A percentile compares a stretch with the other conserved stretches of the same genome.
Conservation (phyloP, 2,797 vertebrate genomes). For the Craterocephalus amniculus region DNA sequence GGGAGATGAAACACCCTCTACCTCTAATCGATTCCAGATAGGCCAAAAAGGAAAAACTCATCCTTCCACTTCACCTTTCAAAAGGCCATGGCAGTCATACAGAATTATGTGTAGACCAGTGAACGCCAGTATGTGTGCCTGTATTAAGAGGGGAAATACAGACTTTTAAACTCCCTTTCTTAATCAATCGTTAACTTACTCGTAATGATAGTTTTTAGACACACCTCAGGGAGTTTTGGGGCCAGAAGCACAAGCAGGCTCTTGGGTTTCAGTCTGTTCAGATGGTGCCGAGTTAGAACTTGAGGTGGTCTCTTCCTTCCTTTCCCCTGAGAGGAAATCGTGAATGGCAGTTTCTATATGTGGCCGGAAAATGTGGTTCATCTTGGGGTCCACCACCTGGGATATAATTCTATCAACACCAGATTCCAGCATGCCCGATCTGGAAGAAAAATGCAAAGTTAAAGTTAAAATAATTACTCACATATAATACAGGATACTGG, state of each 20-base stretch:
- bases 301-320: conserved; percentile 85
- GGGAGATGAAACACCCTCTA: conserved; percentile 15
- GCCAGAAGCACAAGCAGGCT: conserved; percentile 78
- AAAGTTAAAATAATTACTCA: no score
- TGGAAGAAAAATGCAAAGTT: conserved; percentile 53
- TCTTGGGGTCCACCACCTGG: conserved; percentile 97
- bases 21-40: conserved; percentile 2
- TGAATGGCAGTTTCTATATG: conserved; percentile 97
- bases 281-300: conserved; percentile 67
- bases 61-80: conserved; percentile 10
- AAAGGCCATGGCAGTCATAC: conserved; percentile 21
- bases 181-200: neutral
- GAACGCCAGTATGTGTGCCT: conserved; percentile 26
- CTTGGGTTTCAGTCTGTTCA: conserved; percentile 86
- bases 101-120: conserved; percentile 9
- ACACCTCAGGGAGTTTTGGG: conserved; percentile 90
- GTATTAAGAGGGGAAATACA: conserved; percentile 21
- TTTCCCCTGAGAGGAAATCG: conserved; percentile 92
- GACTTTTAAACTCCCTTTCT: conserved; percentile 10
- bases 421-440: conserved; percentile 97
- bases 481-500: no score
- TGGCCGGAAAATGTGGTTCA: conserved; percentile 98
- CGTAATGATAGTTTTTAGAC: conserved; percentile 1
- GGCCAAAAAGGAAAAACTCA: conserved; percentile 14
- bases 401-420: conserved; percentile 99